phyloP scores from a whole-genome alignment of 2,797 vertebrate genomes.

The Schizothorax lantsangensis region DNA sequence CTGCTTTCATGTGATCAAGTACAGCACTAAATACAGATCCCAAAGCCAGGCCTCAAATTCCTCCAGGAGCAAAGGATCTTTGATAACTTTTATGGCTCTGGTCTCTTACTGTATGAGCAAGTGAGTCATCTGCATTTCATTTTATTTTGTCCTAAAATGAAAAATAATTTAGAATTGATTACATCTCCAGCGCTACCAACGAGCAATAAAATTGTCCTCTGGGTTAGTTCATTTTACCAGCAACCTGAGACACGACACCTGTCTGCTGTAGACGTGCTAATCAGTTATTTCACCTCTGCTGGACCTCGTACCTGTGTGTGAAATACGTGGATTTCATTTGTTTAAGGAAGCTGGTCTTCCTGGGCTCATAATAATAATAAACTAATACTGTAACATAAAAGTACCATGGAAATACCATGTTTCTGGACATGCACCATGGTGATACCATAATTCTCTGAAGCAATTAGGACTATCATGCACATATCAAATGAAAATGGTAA shows the following conservation, averaged over 20 bases:
- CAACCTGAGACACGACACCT: constrained; percentile 33
- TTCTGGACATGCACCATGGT: no score
- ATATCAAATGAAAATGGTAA: no score
- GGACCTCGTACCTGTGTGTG: background rate
- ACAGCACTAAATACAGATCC: background rate
- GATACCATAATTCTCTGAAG: no score
- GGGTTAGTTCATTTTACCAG: background rate
- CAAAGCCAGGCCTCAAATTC: constrained; percentile 1
- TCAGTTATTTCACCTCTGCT: constrained; percentile 10
- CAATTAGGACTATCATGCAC: no score
- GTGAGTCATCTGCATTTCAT: background rate
- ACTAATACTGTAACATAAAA: background rate
- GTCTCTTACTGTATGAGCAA: background rate
- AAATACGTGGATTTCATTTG: constrained; percentile 1
- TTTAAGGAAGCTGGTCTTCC: background rate
- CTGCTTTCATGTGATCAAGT: background rate
- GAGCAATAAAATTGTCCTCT: background rate
- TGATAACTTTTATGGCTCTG: background rate
- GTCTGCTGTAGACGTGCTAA: constrained; percentile 31
- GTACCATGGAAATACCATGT: no score
- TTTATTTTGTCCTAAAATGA: background rate
- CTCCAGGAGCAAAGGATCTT: background rate
- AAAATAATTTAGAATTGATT: background rate
- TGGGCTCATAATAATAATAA: background rate
- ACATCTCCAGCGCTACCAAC: background rate